Conservation (phyloP, 2,888 invertebrate genomes). For the Scaptomyza reducta region DNA sequence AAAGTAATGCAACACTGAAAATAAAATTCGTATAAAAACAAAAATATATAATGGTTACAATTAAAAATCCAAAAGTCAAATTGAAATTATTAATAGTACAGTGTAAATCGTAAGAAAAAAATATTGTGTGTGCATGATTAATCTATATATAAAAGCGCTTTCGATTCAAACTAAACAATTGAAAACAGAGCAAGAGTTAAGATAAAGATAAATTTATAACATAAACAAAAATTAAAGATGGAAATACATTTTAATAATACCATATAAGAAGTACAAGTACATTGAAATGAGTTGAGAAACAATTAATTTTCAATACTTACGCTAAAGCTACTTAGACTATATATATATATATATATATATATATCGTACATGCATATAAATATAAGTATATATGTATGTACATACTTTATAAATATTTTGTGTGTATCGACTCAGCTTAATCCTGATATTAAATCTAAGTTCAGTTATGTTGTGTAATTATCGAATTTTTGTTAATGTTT, state of each 20-base stretch:
- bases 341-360: slow-evolving; percentile 36
- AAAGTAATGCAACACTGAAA: slow-evolving; percentile 1
- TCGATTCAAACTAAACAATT: slow-evolving; percentile 44
- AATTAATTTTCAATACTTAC: slow-evolving; percentile 68
- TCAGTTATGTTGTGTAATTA: slow-evolving; percentile 81
- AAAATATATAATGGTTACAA: slow-evolving; percentile 4
- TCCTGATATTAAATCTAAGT: slow-evolving; percentile 74
- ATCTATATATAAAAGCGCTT: slow-evolving; percentile 72
- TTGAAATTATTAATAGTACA: slow-evolving; percentile 48
- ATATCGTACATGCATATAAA: slow-evolving; percentile 25
- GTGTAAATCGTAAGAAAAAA: slow-evolving; percentile 46
- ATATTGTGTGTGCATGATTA: slow-evolving; percentile 67
- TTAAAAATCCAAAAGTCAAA: slow-evolving; percentile 38
- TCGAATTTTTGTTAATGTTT: slow-evolving; percentile 81
- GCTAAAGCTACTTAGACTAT: slow-evolving; percentile 70
- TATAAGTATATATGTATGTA: slow-evolving; percentile 5
- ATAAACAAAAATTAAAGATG: slow-evolving; percentile 21
- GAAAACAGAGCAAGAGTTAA: slow-evolving; percentile 40
- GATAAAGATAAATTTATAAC: slow-evolving; percentile 41
- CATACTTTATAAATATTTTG: slow-evolving; percentile 29
- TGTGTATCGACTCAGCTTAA: slow-evolving; percentile 75
- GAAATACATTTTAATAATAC: slow-evolving; percentile 44
- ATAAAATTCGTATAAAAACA: slow-evolving; percentile 7
- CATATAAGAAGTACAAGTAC: slow-evolving; percentile 32
- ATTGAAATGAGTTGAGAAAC: slow-evolving; percentile 42